Conservation (phyloP, 2,113 vertebrate genomes). For the Psophia crepitans region DNA sequence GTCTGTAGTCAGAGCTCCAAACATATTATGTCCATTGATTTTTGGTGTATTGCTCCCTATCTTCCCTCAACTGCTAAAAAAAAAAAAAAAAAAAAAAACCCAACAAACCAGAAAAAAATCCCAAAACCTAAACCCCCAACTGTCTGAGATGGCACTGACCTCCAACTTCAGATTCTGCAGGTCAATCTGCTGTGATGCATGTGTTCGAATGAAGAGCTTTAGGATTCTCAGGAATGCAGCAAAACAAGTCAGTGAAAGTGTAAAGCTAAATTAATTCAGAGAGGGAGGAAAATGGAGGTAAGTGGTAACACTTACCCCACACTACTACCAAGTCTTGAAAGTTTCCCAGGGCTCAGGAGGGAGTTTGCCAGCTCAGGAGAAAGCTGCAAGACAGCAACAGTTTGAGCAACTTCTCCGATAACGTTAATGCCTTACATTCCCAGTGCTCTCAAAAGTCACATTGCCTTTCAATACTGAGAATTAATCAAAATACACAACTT, state of each 20-base stretch:
- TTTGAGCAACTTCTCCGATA: background rate
- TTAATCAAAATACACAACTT: background rate
- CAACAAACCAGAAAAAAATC: background rate
- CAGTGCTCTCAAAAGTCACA: too few relatives aligned
- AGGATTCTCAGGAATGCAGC: conserved; percentile 21
- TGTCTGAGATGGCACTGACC: background rate
- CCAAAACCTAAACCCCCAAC: background rate
- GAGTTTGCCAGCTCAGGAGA: background rate
- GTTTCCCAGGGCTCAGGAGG: background rate
- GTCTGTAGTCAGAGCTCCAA: background rate
- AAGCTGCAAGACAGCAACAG: background rate
- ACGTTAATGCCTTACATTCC: background rate
- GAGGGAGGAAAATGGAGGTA: background rate
- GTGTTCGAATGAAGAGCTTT: background rate
- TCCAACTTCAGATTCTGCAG: background rate
- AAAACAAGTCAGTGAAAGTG: conserved; percentile 20
- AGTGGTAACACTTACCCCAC: background rate
- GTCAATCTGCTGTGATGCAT: background rate
- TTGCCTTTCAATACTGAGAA: background rate
- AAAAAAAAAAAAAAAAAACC: background rate
- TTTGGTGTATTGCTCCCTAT: background rate
- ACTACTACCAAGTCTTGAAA: background rate
- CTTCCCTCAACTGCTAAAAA: background rate
- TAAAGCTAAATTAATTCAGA: conserved; percentile 22
- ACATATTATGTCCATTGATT: background rate